phyloP scores from a whole-genome alignment of 2,888 invertebrate genomes.

The Amphimallon solstitiale region DNA sequence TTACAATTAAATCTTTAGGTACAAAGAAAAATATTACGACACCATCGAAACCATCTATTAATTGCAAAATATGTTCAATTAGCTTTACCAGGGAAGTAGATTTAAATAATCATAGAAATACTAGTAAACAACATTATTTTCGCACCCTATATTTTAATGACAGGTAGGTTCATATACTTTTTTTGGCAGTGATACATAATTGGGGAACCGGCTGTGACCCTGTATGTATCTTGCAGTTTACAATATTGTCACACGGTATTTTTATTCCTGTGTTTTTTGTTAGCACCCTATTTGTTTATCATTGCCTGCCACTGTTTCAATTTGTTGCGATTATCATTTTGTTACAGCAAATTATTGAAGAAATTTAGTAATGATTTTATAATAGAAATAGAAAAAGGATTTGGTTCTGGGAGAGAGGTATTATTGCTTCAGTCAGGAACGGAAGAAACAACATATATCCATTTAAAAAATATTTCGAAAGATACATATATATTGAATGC shows the following conservation, averaged over 20 bases:
- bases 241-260: no score
- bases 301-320: background rate
- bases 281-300: background rate
- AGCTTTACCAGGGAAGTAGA: background rate
- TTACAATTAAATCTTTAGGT: no score
- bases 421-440: background rate
- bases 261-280: background rate
- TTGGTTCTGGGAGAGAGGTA: conserved; percentile 4
- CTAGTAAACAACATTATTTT: conserved; percentile 3
- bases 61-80: conserved; percentile 14
- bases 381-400: conserved; percentile 21
- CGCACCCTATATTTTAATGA: conserved; percentile 14
- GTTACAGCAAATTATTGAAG: conserved; percentile 6
- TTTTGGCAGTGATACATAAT: no score
- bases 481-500: background rate
- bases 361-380: background rate
- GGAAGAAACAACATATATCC: background rate
- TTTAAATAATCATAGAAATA: conserved; percentile 1
- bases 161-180: conserved; percentile 5
- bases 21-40: background rate
- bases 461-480: conserved; percentile 9
- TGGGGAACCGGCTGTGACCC: no score
- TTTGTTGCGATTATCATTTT: background rate
- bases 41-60: background rate
- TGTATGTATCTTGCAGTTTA: no score